Evolutionary conservation across 2,888 invertebrate genomes (phyloP), one percentile per base, ranked within the genome.

Genomic region (Rhagium mordax): DNA sequence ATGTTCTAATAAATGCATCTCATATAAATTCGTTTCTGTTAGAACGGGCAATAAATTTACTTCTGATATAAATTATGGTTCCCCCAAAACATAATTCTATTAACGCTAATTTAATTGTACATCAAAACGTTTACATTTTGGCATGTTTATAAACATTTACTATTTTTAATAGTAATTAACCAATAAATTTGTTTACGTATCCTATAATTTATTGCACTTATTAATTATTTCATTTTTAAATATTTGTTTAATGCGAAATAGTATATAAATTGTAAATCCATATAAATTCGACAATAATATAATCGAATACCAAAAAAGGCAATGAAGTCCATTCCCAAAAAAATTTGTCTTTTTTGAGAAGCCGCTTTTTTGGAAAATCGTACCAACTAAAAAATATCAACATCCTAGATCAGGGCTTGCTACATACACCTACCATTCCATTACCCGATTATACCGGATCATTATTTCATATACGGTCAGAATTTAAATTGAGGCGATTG

Each of bases 401-500:
- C 13, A n/a, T 41, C 13, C n/a, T 41, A 24, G 3, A 4, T n/a
- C 4, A 41, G n/a, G n/a, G 13, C 41, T 41, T 41, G 41, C n/a
- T 41, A 10, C n/a, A 41, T n/a, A 41, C n/a, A 41, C 4, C n/a
- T 41, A 41, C 41, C 41, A 41, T 41, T 41, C n/a, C 41, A 41
- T 41, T 41, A 41, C 4, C 41, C 41, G n/a, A 41, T 41, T 41
- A 41, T 41, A n/a, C 21, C 24, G 3, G 33, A 59, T 33, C 16
- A 33, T 29, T 33, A 59, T 20, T 33, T 20, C 33, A 18, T 33
- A 18, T 33, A 29, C 33, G 59, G 33, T 24, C 13, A 16, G 10
- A 59, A 59, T 59, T 33, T 33, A 59, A 33, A 59, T 33, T 18
- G 18, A 29, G 33, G 29, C 33, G 29, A 33, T 59, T 33, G 59